These are phyloP conservation scores for Lasaia peninsularis DNA, from an alignment of 1,140 invertebrate genomes.

Conservation along the genomic window DNA sequence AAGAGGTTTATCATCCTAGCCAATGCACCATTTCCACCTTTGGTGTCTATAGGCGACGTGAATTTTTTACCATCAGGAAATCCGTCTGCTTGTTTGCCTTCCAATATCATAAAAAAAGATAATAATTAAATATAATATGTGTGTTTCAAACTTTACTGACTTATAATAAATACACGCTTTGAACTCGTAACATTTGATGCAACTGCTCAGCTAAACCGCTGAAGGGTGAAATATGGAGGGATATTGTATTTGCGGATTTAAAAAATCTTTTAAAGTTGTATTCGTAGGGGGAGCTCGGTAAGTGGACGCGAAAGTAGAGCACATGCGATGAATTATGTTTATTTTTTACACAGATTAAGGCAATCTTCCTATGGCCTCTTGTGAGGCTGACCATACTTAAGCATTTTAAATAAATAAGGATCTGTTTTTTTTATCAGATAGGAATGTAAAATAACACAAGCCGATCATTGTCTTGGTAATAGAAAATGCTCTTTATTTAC, in stretches of 20 bases:
- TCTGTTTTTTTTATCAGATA: no score
- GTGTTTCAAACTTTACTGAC: slow-evolving; percentile 28
- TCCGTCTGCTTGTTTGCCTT: no score
- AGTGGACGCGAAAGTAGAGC: slow-evolving; percentile 36
- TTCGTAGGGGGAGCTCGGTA: slow-evolving; percentile 36
- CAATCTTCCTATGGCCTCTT: slow-evolving; percentile 20
- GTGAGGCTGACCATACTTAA: slow-evolving; percentile 25
- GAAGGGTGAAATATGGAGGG: slow-evolving; percentile 60
- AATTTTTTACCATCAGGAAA: no score
- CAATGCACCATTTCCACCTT: no score
- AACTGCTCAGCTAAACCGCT: slow-evolving; percentile 39
- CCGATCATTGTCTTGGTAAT: no score
- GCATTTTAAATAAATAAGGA: slow-evolving; percentile 28
- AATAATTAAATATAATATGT: no score
- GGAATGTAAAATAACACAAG: slow-evolving; percentile 3
- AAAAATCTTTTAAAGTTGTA: slow-evolving; percentile 40
- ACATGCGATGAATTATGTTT: slow-evolving; percentile 34
- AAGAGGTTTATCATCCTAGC: no score
- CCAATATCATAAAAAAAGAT: no score
- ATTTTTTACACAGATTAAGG: slow-evolving; percentile 42
- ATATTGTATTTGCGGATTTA: slow-evolving; percentile 41
- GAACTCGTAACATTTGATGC: slow-evolving; percentile 59
- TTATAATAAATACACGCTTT: slow-evolving; percentile 54
- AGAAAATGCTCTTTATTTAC: no score
- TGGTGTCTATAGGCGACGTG: no score